Conservation (phyloP, 2,113 vertebrate genomes). For the Sialia sialis region DNA sequence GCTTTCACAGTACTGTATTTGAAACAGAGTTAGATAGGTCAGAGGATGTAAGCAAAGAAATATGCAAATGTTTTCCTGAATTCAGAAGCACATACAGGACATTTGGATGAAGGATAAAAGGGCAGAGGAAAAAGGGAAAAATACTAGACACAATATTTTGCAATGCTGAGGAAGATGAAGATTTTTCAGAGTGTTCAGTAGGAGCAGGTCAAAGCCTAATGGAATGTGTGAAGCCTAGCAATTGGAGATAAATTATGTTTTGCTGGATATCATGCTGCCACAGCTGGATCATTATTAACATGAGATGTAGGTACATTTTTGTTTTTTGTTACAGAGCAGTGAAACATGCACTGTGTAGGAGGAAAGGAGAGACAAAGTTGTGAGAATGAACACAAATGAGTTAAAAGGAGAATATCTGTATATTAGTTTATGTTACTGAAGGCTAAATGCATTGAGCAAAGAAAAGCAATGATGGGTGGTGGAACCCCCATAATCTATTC, state of each 20-base stretch:
- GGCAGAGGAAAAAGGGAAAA: not conserved
- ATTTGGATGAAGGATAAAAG: not conserved
- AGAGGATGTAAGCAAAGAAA: not conserved
- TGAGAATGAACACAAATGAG: not conserved
- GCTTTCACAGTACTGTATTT: not conserved
- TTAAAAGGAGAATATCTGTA: not conserved
- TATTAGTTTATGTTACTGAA: not conserved
- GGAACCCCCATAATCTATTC: not conserved
- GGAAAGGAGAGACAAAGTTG: not conserved
- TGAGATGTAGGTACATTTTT: not conserved
- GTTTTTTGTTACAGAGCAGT: not conserved
- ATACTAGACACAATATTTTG: not conserved
- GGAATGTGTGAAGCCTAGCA: not conserved
- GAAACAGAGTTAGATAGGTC: not conserved
- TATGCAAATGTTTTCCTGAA: not conserved
- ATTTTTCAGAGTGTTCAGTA: not conserved
- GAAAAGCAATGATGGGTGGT: not conserved
- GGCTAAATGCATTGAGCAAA: not conserved
- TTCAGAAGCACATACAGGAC: not conserved
- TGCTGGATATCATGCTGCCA: not conserved
- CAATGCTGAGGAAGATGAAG: not conserved
- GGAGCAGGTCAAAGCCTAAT: not conserved
- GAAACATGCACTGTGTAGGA: not conserved
- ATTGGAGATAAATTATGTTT: not conserved
- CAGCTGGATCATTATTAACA: not conserved